Evolutionary conservation across 2,888 invertebrate genomes (phyloP).

Genomic region (Drosophila demipolita): DNA sequence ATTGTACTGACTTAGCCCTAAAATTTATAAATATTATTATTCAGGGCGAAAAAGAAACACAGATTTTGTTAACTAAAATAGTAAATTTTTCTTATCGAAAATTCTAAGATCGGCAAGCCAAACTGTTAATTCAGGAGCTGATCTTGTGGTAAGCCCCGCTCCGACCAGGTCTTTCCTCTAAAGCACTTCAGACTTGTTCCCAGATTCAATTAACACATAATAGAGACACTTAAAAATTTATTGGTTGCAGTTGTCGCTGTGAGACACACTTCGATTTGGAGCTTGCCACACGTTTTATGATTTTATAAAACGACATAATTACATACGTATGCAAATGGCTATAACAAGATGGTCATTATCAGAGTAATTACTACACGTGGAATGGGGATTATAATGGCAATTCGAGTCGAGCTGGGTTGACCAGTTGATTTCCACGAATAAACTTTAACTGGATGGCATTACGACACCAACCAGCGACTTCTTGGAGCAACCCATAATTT

Average conservation of each 20-base stretch:
- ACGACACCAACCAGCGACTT: neutral
- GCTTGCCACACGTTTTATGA: conserved; percentile 25
- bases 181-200: neutral
- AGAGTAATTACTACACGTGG: conserved; percentile 34
- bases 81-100: neutral
- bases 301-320: conserved; percentile 3
- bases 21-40: neutral
- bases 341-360: conserved; percentile 31
- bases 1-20: neutral
- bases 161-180: too few relatives aligned
- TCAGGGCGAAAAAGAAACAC: neutral
- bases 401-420: conserved; percentile 15
- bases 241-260: conserved; percentile 20
- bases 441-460: neutral
- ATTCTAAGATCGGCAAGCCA: neutral
- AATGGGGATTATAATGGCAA: conserved; percentile 24
- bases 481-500: conserved; percentile 29
- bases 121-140: neutral
- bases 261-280: conserved; percentile 27
- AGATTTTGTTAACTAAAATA: neutral
- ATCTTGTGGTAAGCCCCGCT: neutral
- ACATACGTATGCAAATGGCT: conserved; percentile 26
- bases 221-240: conserved; percentile 35
- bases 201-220: conserved; percentile 17
- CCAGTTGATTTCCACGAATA: neutral